Percentiles rank a stretch among this genome's conserved stretches.
These are phyloP conservation scores for Drosophila sproati DNA, from an alignment of 1,140 invertebrate genomes.

Conservation along the genomic window DNA sequence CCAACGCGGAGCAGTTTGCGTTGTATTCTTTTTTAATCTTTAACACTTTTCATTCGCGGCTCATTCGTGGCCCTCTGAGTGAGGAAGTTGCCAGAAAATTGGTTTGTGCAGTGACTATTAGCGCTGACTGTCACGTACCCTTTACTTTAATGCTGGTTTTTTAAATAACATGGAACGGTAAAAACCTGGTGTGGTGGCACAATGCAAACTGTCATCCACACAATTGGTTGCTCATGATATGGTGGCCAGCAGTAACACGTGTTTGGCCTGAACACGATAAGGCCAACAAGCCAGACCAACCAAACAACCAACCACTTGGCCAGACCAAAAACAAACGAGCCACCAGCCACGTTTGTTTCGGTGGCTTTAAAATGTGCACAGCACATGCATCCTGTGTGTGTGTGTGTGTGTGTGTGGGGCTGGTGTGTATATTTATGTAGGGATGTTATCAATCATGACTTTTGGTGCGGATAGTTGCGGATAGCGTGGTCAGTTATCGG, in stretches of 20 bases:
- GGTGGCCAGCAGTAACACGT: conserved; percentile 59
- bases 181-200: conserved; percentile 55
- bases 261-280: conserved; percentile 59
- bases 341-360: conserved; percentile 20
- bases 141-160: conserved; percentile 59
- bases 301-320: conserved; percentile 13
- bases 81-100: conserved; percentile 56
- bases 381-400: conserved; percentile 28
- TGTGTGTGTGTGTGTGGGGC: neutral
- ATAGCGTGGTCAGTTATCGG: conserved; percentile 69
- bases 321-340: conserved; percentile 12
- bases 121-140: conserved; percentile 33
- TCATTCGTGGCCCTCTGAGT: conserved; percentile 24
- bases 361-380: conserved; percentile 37
- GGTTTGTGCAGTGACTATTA: conserved; percentile 12
- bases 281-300: conserved; percentile 31
- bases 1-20: conserved; percentile 21
- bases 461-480: conserved; percentile 79
- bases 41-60: conserved; percentile 55
- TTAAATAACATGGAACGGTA: conserved; percentile 62
- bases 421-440: conserved; percentile 53
- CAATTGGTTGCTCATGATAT: conserved; percentile 42
- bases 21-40: conserved; percentile 16
- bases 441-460: conserved; percentile 82
- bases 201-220: conserved; percentile 32